phyloP scores from a whole-genome alignment of 2,113 vertebrate species.

The Nibea coibor region DNA sequence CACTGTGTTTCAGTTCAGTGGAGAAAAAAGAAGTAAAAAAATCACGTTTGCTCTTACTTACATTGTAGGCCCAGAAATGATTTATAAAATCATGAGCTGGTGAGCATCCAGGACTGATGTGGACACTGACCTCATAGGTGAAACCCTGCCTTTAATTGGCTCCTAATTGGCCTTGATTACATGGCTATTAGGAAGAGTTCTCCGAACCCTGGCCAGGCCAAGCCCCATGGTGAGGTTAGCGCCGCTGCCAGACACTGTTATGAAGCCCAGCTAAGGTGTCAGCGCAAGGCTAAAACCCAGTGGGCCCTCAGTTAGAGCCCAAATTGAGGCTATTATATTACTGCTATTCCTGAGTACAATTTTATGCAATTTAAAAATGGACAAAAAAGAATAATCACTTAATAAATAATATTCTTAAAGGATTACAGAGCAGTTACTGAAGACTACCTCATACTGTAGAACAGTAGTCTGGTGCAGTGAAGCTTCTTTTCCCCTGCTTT shows the following conservation, averaged over 20 bases:
- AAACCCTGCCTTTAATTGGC: constrained; percentile 76
- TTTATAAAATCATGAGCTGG: constrained; percentile 67
- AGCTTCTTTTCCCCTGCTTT: neutral
- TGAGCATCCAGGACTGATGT: constrained; percentile 63
- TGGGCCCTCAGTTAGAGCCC: constrained; percentile 44
- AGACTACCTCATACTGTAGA: constrained; percentile 24
- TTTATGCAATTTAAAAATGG: constrained; percentile 50
- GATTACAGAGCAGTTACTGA: constrained; percentile 35
- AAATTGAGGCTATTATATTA: constrained; percentile 66
- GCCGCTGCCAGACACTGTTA: constrained; percentile 53
- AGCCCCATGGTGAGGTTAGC: constrained; percentile 29
- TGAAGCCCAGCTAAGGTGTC: constrained; percentile 75
- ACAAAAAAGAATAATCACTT: constrained; percentile 52
- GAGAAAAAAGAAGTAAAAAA: constrained; percentile 10
- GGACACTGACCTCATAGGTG: constrained; percentile 75
- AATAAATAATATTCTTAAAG: constrained; percentile 57
- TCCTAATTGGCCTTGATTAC: constrained; percentile 80
- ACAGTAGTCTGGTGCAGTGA: constrained; percentile 35
- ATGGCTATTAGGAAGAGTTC: constrained; percentile 67
- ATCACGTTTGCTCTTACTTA: constrained; percentile 17
- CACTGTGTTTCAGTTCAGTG: constrained; percentile 14
- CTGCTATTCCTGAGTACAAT: constrained; percentile 50
- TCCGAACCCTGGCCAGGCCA: constrained; percentile 19
- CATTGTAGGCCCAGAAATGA: constrained; percentile 61
- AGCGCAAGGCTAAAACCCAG: constrained; percentile 56